phyloP scores from a whole-genome alignment of 2,113 vertebrate species.

The Chascanopsetta lugubris region DNA sequence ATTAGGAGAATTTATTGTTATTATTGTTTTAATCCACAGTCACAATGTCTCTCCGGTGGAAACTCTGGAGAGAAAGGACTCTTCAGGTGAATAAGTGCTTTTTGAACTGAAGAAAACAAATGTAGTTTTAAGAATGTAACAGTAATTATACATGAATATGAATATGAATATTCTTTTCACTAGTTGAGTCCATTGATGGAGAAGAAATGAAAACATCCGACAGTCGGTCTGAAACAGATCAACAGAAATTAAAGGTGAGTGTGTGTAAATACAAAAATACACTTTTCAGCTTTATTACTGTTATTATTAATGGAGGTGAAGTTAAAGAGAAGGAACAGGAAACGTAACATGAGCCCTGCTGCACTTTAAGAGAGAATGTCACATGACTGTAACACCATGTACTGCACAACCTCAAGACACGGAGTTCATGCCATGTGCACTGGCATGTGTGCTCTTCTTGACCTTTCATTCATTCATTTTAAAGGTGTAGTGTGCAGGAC shows the following conservation, averaged over 20 bases:
- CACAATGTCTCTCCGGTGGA: conserved; percentile 41
- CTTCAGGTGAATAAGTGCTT: conserved; percentile 54
- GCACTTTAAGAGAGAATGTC: conserved; percentile 26
- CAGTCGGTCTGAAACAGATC: conserved; percentile 18
- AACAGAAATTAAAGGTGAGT: conserved; percentile 57
- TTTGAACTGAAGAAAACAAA: not conserved
- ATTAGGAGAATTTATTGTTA: conserved; percentile 2
- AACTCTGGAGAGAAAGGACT: conserved; percentile 35
- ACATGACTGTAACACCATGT: conserved; percentile 38
- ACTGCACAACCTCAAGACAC: conserved; percentile 14
- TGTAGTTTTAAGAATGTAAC: not conserved
- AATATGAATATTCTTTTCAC: conserved; percentile 17
- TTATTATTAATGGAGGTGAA: not conserved
- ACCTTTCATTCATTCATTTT: too few relatives aligned
- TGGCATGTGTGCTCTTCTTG: not conserved
- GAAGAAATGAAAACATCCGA: conserved; percentile 12
- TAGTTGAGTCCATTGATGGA: conserved; percentile 36
- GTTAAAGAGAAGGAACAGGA: conserved; percentile 17
- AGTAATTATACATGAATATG: not conserved
- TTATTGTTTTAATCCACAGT: conserved; percentile 60
- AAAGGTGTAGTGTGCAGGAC: too few relatives aligned
- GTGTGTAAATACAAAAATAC: not conserved
- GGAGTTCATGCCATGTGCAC: conserved; percentile 11
- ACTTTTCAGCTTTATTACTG: not conserved
- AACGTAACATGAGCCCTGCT: conserved; percentile 15